A percentile compares a stretch with the other conserved stretches of the same genome.
Conservation (phyloP, 1,140 invertebrate species). For the Heliconius hewitsoni region DNA sequence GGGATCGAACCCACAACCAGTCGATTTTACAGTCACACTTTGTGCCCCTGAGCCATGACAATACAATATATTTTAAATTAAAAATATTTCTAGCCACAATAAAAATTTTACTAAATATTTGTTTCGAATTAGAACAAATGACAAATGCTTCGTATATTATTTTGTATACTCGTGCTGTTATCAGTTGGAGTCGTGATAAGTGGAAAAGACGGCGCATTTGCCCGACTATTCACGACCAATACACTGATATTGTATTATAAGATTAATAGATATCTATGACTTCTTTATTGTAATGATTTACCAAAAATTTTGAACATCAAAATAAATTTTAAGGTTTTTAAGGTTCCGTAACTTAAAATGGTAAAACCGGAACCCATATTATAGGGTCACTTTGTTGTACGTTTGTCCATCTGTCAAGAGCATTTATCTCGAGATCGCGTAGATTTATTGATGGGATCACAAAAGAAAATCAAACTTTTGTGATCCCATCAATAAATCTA, state of each 20-base stretch:
- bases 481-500: no score
- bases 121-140: neutral
- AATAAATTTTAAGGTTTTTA: no score
- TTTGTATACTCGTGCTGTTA: slow-evolving; percentile 17
- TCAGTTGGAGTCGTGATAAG: slow-evolving; percentile 20
- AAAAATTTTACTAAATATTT: neutral
- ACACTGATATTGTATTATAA: neutral
- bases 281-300: neutral
- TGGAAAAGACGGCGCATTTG: slow-evolving; percentile 5
- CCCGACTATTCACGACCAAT: neutral
- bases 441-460: no score
- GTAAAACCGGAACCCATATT: no score
- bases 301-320: neutral
- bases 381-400: no score
- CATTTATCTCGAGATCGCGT: no score
- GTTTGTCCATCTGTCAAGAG: no score
- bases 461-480: no score
- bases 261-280: neutral
- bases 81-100: neutral
- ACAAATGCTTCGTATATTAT: neutral
- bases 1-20: no score
- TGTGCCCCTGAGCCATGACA: no score
- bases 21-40: no score
- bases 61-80: neutral
- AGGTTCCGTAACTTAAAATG: no score